Conservation (phyloP, 2,888 invertebrate genomes). For the Andrena bicolor region DNA sequence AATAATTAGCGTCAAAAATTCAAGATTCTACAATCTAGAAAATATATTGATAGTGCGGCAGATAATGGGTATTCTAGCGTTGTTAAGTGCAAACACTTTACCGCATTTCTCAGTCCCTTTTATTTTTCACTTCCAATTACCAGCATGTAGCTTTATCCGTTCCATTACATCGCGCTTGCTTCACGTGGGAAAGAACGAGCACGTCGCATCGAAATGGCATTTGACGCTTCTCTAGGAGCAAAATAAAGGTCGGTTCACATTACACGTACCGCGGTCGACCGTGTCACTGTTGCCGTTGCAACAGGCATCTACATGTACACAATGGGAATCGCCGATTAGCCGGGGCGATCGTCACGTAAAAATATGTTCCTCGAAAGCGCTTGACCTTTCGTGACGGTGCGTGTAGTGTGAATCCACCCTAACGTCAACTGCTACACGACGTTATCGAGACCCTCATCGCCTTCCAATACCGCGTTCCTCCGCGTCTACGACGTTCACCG, state of each 20-base stretch:
- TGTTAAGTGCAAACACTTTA: neutral
- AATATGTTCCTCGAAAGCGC: constrained; percentile 48
- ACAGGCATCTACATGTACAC: constrained; percentile 32
- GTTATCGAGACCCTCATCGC: constrained; percentile 58
- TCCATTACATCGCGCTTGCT: neutral
- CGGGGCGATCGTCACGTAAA: constrained; percentile 46
- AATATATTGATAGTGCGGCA: no score
- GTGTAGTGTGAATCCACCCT: constrained; percentile 39
- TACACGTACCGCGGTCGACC: constrained; percentile 23
- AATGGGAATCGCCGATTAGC: constrained; percentile 41
- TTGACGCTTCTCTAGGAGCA: constrained; percentile 31
- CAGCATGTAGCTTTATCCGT: neutral
- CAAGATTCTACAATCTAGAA: no score
- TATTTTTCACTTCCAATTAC: neutral
- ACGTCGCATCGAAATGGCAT: constrained; percentile 43
- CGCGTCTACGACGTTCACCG: constrained; percentile 45
- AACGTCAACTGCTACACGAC: constrained; percentile 35
- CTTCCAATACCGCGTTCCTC: constrained; percentile 57
- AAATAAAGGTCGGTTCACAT: constrained; percentile 45
- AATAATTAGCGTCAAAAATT: no score
- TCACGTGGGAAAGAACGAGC: constrained; percentile 30
- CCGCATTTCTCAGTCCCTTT: no score
- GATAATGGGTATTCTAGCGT: neutral
- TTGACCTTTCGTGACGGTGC: constrained; percentile 29
- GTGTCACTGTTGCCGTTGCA: constrained; percentile 29